Percentiles rank a stretch among this genome's conserved stretches.
Conservation (phyloP, 2,113 vertebrate species). For the Passer domesticus region DNA sequence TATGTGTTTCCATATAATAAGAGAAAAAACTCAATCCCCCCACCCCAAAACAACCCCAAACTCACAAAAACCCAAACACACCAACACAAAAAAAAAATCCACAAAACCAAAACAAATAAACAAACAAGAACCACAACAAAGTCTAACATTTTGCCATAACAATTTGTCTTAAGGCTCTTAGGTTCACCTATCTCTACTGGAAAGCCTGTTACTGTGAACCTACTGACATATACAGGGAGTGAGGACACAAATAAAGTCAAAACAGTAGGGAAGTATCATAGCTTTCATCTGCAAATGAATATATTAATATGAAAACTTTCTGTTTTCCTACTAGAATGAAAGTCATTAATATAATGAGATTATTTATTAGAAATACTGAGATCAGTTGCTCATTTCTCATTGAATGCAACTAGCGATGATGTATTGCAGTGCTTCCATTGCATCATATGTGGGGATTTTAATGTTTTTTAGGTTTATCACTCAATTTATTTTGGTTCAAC, state of each 20-base stretch:
- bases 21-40: fast-evolving
- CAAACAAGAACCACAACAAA: not conserved
- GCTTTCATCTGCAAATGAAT: not conserved
- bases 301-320: not conserved
- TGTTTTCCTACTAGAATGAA: not conserved
- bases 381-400: not conserved
- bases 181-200: not conserved
- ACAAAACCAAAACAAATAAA: not conserved
- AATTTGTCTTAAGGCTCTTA: not conserved
- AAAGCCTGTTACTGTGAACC: not conserved
- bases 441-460: not conserved
- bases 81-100: not conserved
- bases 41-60: not conserved
- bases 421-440: not conserved
- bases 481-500: not conserved
- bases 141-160: not conserved
- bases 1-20: not conserved
- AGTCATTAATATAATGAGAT: not conserved
- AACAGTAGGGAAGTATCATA: not conserved
- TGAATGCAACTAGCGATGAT: not conserved
- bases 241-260: not conserved
- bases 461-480: not conserved
- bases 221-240: not conserved
- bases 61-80: not conserved
- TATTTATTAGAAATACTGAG: not conserved